Conservation (phyloP, 1,140 invertebrate species). For the Drosophila takahashii region DNA sequence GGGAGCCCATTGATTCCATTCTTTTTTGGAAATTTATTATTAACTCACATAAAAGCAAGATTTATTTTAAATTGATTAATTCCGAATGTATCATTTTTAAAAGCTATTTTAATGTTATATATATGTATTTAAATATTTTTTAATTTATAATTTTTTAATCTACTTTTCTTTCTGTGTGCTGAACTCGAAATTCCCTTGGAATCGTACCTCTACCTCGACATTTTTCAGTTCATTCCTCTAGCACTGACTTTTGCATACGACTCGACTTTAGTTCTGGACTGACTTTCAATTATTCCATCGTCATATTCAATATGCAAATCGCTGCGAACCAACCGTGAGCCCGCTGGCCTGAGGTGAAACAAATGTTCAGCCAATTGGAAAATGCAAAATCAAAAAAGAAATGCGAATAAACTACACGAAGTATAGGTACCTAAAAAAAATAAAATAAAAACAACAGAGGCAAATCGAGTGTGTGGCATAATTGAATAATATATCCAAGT, state of each 20-base stretch:
- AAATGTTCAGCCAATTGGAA: slow-evolving; percentile 70
- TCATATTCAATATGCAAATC: slow-evolving; percentile 77
- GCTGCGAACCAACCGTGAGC: slow-evolving; percentile 38
- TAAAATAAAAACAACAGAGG: not conserved
- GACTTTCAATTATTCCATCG: slow-evolving; percentile 71
- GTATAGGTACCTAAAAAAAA: slow-evolving; percentile 13
- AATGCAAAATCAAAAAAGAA: slow-evolving; percentile 55
- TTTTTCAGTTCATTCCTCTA: slow-evolving; percentile 32
- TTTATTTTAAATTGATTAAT: too few species aligned
- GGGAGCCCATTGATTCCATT: too few species aligned
- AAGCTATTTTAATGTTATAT: too few species aligned
- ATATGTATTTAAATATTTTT: not conserved
- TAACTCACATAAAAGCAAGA: too few species aligned
- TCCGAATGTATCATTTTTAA: too few species aligned
- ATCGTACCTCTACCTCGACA: slow-evolving; percentile 33
- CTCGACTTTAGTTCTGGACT: slow-evolving; percentile 47
- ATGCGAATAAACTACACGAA: slow-evolving; percentile 30
- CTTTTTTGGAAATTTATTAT: not conserved
- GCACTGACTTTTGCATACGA: slow-evolving; percentile 43
- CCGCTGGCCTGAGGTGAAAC: slow-evolving; percentile 49
- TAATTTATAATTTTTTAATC: not conserved
- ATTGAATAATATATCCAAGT: slow-evolving; percentile 70
- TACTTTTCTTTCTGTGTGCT: slow-evolving; percentile 7
- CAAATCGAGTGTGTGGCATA: slow-evolving; percentile 46
- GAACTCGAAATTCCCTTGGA: slow-evolving; percentile 27